phyloP scores from a whole-genome alignment of 2,113 vertebrate species.

The Bagarius yarrelli region DNA sequence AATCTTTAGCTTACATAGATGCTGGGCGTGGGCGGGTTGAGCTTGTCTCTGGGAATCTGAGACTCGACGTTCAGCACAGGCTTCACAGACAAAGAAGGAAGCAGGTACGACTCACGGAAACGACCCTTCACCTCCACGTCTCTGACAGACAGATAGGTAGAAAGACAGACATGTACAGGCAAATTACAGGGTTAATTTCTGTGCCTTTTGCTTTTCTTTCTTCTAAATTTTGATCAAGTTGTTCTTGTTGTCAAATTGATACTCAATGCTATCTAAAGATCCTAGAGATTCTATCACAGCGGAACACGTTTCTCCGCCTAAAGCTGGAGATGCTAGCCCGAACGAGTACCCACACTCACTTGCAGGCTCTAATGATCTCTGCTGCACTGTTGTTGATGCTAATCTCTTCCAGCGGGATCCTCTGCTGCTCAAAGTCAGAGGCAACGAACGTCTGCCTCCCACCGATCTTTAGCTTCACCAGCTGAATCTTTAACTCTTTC shows the following conservation, averaged over 20 bases:
- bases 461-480: slow-evolving; percentile 80
- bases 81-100: slow-evolving; percentile 80
- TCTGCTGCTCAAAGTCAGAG: slow-evolving; percentile 76
- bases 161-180: not conserved
- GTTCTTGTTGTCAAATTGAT: too few species aligned
- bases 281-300: too few species aligned
- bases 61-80: slow-evolving; percentile 67
- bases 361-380: slow-evolving; percentile 81
- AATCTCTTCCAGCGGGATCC: slow-evolving; percentile 72
- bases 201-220: not conserved
- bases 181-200: not conserved
- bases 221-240: too few species aligned
- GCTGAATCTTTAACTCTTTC: slow-evolving; percentile 83
- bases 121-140: slow-evolving; percentile 75
- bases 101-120: slow-evolving; percentile 82
- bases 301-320: not conserved
- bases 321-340: not conserved
- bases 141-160: slow-evolving; percentile 58
- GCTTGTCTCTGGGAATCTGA: slow-evolving; percentile 79
- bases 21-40: slow-evolving; percentile 88
- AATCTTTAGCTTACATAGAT: slow-evolving; percentile 80
- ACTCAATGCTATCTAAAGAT: too few species aligned
- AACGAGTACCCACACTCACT: slow-evolving; percentile 68
- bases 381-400: slow-evolving; percentile 76
- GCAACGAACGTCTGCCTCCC: slow-evolving; percentile 80